Percentiles rank a stretch among this genome's conserved stretches.
These are phyloP conservation scores for Eulemur mongoz DNA, from an alignment of 2,797 vertebrate species.

Conservation along the genomic window DNA sequence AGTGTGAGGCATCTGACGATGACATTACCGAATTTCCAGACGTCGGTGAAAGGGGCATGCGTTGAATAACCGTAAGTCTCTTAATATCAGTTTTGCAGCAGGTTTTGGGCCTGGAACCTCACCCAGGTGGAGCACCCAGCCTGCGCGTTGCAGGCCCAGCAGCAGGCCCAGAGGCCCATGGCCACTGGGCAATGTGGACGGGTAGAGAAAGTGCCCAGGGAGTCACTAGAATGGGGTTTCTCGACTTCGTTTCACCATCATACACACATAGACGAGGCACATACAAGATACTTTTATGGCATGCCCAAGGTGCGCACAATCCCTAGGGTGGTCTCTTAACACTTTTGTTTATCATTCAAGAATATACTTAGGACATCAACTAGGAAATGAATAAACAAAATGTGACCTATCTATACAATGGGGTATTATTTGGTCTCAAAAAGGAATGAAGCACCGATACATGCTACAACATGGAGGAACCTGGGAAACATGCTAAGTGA, in stretches of 20 bases:
- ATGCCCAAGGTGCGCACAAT: rapidly evolving
- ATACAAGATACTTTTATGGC: background rate
- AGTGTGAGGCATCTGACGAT: background rate
- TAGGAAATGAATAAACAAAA: background rate
- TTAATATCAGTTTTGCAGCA: background rate
- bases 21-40: background rate
- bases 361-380: background rate
- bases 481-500: background rate
- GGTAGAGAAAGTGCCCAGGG: background rate
- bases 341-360: background rate
- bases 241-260: background rate
- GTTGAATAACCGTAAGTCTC: background rate
- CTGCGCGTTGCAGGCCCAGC: too few species aligned
- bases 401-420: background rate
- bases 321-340: background rate
- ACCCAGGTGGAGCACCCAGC: background rate
- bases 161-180: background rate
- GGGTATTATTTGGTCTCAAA: background rate
- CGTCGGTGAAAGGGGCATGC: background rate
- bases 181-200: background rate
- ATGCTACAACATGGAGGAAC: background rate
- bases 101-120: background rate
- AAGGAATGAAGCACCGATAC: background rate
- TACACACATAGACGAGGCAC: background rate
- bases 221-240: background rate